phyloP scores from a whole-genome alignment of 2,113 vertebrate genomes.

The Centropus unirufus region DNA sequence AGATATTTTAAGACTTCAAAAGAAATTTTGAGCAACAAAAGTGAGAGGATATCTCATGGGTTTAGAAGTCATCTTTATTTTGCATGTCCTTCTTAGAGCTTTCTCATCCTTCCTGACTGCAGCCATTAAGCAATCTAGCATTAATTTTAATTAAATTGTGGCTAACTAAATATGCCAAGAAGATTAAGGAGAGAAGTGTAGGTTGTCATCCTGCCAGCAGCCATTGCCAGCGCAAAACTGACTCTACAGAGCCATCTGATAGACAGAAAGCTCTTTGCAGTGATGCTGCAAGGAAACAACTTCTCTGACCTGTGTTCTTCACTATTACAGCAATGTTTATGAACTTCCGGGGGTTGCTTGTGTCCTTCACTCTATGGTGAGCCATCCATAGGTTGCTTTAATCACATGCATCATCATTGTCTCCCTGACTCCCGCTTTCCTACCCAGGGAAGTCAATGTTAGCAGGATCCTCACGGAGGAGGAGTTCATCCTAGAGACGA shows the following conservation, averaged over 20 bases:
- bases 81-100: background rate
- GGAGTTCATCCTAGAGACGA: background rate
- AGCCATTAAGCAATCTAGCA: background rate
- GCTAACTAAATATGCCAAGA: background rate
- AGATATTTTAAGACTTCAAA: background rate
- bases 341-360: background rate
- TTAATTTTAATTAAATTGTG: background rate
- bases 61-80: background rate
- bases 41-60: background rate
- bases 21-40: background rate
- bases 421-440: background rate
- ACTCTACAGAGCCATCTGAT: background rate
- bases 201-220: background rate
- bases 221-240: background rate
- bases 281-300: background rate
- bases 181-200: background rate
- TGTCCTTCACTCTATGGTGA: background rate
- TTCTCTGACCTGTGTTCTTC: background rate
- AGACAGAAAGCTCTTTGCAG: background rate
- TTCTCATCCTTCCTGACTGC: background rate
- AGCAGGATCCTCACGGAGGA: background rate
- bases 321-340: background rate
- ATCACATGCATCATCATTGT: background rate
- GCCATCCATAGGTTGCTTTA: background rate
- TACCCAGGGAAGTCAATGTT: background rate